A percentile compares a stretch with the other conserved stretches of the same genome.
phyloP scores from a whole-genome alignment of 2,888 invertebrate species.

The Pachliopta kotzebuea region DNA sequence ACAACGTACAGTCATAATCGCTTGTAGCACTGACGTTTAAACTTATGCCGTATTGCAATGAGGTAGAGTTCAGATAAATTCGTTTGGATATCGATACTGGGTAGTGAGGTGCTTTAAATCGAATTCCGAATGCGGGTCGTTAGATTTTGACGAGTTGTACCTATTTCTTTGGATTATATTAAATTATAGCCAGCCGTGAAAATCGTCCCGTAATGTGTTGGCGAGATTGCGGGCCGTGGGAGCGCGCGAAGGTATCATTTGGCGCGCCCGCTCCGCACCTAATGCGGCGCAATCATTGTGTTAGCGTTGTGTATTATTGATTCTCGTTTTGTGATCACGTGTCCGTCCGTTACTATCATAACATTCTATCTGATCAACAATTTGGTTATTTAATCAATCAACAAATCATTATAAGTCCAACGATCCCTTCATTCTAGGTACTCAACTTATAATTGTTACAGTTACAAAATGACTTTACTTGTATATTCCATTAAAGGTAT shows the following conservation, averaged over 20 bases:
- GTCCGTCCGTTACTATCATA: not conserved
- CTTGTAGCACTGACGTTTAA: constrained; percentile 35
- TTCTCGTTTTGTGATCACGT: constrained; percentile 48
- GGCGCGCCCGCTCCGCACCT: constrained; percentile 59
- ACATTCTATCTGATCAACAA: not conserved
- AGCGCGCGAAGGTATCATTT: constrained; percentile 72
- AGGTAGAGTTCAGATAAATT: constrained; percentile 35
- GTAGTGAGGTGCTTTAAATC: constrained; percentile 33
- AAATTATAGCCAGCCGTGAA: constrained; percentile 80
- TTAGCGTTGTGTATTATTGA: constrained; percentile 71
- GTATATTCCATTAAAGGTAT: too few relatives aligned
- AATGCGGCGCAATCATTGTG: constrained; percentile 72
- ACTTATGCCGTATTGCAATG: constrained; percentile 44
- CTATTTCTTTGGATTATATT: constrained; percentile 80
- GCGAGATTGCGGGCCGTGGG: constrained; percentile 71
- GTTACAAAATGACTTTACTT: too few relatives aligned
- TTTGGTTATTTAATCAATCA: not conserved
- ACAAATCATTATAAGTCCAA: too few relatives aligned
- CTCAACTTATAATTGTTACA: too few relatives aligned
- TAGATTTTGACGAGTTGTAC: constrained; percentile 56
- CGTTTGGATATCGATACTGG: constrained; percentile 34
- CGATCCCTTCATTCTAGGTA: too few relatives aligned
- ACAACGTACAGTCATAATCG: constrained; percentile 32
- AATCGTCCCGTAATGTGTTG: constrained; percentile 78
- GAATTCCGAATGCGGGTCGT: constrained; percentile 41